Base-by-base conservation (phyloP, 64 coral and sea anemone species). In the Platygyra sinensis region DNA sequence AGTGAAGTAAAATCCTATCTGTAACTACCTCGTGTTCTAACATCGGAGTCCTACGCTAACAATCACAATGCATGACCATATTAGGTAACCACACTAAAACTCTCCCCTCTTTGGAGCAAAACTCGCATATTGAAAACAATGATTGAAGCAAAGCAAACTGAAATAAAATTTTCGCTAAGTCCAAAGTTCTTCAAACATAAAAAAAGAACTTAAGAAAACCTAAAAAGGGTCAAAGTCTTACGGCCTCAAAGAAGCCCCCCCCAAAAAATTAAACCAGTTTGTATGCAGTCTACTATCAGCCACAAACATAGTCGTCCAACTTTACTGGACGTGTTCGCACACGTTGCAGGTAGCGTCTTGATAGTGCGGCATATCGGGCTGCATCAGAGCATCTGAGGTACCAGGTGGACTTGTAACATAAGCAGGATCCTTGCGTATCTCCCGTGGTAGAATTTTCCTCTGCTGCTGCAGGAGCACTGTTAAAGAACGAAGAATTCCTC, bases 401-500 rank as follows among this genome's bases (percentile, higher is more conserved):
- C 38, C 74, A 77, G 74, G 74, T 77, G 74, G 2, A 12, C 22
- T 0, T 82, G 79, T 27, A 82, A 57, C 5, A 59, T 81, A 52
- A 81, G 33, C 33, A 36, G 33, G 33, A 36, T 54, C 42, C 18
- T 13, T 24, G 78, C 19, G 7, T 15, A 16, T 81, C 78, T 81
- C 78, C n/a, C 17, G 78, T 81, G 30, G 18, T 36, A 24, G 78
- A 10, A 6, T 32, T 83, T n/a, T 83, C 57, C 65, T 62, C 46
- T 62, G 24, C 67, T 72, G 85, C 36, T 32, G n/a, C 52, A 89
- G 72, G 73, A 22, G 4, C 72, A 31, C 30, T 89, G 57, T 79
- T 87, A 71, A 87, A 87, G 27, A 75, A 87, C 18, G 85, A 87
- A 36, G 85, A 72, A 5, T 77, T 78, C 62, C 72, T 77, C 25